phyloP scores from a whole-genome alignment of 2,888 invertebrate genomes.

The Biston stratarius region DNA sequence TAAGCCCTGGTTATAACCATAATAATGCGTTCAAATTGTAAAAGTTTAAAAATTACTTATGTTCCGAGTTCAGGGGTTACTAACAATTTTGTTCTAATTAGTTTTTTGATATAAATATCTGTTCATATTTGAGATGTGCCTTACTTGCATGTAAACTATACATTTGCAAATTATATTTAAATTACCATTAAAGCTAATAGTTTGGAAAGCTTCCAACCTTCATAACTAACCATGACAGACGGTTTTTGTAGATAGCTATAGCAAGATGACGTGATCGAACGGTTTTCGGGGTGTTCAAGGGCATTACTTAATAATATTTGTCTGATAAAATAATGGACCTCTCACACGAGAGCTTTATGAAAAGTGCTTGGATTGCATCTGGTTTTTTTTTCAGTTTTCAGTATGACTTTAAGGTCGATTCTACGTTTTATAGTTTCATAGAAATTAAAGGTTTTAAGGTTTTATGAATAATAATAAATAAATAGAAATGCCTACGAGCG shows the following conservation, averaged over 20 bases:
- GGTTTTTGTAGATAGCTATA: slow-evolving; percentile 6
- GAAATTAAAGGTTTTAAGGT: too few species aligned
- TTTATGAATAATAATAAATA: too few species aligned
- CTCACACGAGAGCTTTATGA: not conserved
- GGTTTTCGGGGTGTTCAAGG: slow-evolving; percentile 5
- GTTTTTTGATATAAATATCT: too few species aligned
- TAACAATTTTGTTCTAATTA: too few species aligned
- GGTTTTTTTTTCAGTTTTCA: not conserved
- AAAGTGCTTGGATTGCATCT: not conserved
- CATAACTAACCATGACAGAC: slow-evolving; percentile 5
- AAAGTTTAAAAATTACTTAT: too few species aligned
- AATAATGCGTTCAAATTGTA: too few species aligned
- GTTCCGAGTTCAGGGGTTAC: too few species aligned
- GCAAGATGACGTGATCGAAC: slow-evolving; percentile 5
- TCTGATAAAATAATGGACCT: not conserved
- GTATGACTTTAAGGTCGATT: not conserved
- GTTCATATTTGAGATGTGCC: too few species aligned
- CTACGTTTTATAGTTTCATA: too few species aligned
- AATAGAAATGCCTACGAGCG: too few species aligned
- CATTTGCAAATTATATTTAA: not conserved
- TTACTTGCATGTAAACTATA: too few species aligned
- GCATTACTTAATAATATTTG: not conserved
- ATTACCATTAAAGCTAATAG: not conserved
- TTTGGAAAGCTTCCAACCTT: slow-evolving; percentile 3
- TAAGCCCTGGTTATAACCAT: too few species aligned